Percentiles rank a stretch among this genome's conserved stretches.
phyloP scores from a whole-genome alignment of 2,113 vertebrate species.

The Fulmarus glacialis region DNA sequence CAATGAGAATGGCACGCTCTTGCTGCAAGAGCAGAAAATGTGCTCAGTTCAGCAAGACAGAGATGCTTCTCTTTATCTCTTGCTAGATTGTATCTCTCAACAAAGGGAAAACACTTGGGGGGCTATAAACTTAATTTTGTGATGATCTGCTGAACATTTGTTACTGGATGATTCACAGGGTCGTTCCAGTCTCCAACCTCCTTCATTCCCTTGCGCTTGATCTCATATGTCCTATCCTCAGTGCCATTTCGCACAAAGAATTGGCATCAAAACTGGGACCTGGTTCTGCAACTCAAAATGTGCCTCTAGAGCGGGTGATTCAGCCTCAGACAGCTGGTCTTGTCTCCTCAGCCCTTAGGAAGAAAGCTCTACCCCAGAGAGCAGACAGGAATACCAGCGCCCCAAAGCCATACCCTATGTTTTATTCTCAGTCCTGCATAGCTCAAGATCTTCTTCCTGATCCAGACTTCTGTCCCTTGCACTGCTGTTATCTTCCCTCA shows the following conservation, averaged over 20 bases:
- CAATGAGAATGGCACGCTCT: not conserved
- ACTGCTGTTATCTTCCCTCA: not conserved
- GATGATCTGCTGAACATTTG: not conserved
- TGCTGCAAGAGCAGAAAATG: not conserved
- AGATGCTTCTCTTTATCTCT: not conserved
- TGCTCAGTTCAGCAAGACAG: not conserved
- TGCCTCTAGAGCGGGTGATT: not conserved
- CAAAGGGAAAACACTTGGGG: not conserved
- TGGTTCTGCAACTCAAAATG: not conserved
- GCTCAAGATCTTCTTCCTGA: not conserved
- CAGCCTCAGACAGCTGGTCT: not conserved
- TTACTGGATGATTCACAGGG: not conserved
- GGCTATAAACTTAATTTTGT: not conserved
- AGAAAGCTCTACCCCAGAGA: not conserved
- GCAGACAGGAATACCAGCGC: not conserved
- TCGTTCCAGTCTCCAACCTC: not conserved
- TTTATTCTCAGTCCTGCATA: not conserved
- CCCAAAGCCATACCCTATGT: accelerated
- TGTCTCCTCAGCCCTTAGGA: not conserved
- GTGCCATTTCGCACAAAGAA: not conserved
- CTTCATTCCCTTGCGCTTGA: not conserved
- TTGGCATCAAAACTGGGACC: not conserved
- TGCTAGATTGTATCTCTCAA: not conserved
- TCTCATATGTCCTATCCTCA: not conserved
- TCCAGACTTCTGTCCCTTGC: not conserved